Evolutionary conservation across 2,797 vertebrate genomes (phyloP).

Genomic region (Perdix hodgsoniae): DNA sequence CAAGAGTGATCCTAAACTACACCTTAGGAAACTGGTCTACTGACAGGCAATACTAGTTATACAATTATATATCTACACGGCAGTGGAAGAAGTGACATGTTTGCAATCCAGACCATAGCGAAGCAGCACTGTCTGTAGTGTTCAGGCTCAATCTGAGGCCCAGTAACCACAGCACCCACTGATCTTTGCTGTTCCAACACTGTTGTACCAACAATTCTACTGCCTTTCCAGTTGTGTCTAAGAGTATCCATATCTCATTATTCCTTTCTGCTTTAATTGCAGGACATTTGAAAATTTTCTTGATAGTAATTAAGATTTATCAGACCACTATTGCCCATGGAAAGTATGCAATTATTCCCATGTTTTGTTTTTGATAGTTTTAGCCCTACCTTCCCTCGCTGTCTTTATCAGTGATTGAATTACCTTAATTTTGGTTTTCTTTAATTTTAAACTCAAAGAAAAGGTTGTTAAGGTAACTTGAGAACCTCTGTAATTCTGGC

Average conservation of each 20-base stretch:
- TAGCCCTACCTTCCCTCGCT: neutral
- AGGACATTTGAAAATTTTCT: neutral
- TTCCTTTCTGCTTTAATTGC: neutral
- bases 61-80: neutral
- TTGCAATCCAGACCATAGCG: neutral
- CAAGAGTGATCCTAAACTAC: neutral
- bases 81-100: neutral
- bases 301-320: neutral
- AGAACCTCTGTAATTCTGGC: constrained; percentile 33
- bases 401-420: constrained; percentile 9
- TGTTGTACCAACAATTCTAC: neutral
- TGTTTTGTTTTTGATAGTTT: neutral
- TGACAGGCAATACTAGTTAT: neutral
- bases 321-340: neutral
- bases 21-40: neutral
- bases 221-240: neutral
- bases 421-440: constrained; percentile 16
- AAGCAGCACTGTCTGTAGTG: neutral
- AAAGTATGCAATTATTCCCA: neutral
- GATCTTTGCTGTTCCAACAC: neutral
- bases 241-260: neutral
- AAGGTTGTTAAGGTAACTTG: neutral
- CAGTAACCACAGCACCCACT: neutral
- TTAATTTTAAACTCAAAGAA: constrained; percentile 12
- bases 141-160: neutral